Evolutionary conservation across 2,888 invertebrate genomes (phyloP).

Genomic region (Agonopterix subpropinquella): DNA sequence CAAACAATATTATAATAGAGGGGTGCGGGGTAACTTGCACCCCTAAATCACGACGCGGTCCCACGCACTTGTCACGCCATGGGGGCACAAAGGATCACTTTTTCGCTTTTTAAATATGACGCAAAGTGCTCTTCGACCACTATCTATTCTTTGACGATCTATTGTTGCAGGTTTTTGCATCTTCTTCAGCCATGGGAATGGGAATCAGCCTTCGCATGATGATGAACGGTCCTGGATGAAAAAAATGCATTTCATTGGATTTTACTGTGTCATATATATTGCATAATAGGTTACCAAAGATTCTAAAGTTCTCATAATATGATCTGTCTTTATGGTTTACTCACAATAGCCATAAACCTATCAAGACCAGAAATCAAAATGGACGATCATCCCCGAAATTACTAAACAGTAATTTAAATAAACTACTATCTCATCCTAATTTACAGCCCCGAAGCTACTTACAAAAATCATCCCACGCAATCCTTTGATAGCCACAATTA

Average conservation of each 20-base stretch:
- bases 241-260: background rate
- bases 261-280: no score
- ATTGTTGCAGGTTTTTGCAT: slow-evolving; percentile 46
- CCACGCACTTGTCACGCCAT: slow-evolving; percentile 62
- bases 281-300: no score
- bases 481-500: slow-evolving; percentile 49
- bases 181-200: slow-evolving; percentile 45
- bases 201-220: slow-evolving; percentile 16
- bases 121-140: slow-evolving; percentile 35
- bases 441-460: slow-evolving; percentile 28
- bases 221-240: slow-evolving; percentile 23
- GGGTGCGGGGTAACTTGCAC: slow-evolving; percentile 25
- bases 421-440: slow-evolving; percentile 10
- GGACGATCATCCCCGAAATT: background rate
- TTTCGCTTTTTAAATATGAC: slow-evolving; percentile 45
- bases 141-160: slow-evolving; percentile 30
- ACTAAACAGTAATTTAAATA: slow-evolving; percentile 12
- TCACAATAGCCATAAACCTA: no score
- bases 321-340: no score
- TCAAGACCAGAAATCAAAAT: background rate
- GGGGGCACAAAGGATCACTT: slow-evolving; percentile 37
- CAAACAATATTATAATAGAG: slow-evolving; percentile 39
- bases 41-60: slow-evolving; percentile 26
- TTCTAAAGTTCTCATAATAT: no score
- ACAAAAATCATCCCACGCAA: slow-evolving; percentile 32